Evolutionary conservation across 2,888 invertebrate species (phyloP), one percentile per base, ranked within the genome.

Genomic region (Ceriagrion tenellum): DNA sequence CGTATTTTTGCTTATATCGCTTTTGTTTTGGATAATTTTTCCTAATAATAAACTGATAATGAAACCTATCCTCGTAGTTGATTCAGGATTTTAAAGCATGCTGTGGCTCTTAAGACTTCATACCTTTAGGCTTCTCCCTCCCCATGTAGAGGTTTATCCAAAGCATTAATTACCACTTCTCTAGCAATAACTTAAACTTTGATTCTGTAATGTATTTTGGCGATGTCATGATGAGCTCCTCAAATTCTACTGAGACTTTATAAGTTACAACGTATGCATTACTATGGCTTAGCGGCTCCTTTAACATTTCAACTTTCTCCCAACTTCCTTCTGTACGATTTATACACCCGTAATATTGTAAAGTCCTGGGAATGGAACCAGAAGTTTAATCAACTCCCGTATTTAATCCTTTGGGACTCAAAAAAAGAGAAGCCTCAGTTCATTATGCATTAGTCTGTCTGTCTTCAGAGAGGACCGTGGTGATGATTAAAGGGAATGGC

Each of bases 341-440:
- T 35, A 81, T 35, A 81, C 26, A 35, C 81, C 35, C 16, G 81
- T 6, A 81, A 35, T 81, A 81, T 81, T 35, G 30, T 16, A 35
- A 81, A 81, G n/a, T 81, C 81, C 81, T 16, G 30, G 35, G 81
- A 16, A 4, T 18, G 81, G 13, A 35, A 35, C 81, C 81, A 81
- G 35, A 35, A 35, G 30, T 81, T 81, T 81, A 81, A 81, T 35
- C 81, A 81, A 81, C 81, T 81, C 81, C 35, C 81, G 35, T 81
- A 35, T 81, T 81, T 35, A 81, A 81, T 81, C 81, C 81, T 13
- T 35, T 35, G 81, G 30, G 81, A 35, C 69, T 30, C 81, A 16
- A 13, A 35, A 35, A 69, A 69, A 69, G 18, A 26, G 18, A 26
- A 35, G 18, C 10, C 30, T 30, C 81, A 16, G 81, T 81, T 81